Percentiles rank a stretch among this genome's conserved stretches.
Conservation (phyloP, 1,140 invertebrate genomes). For the Mylabris phalerata region DNA sequence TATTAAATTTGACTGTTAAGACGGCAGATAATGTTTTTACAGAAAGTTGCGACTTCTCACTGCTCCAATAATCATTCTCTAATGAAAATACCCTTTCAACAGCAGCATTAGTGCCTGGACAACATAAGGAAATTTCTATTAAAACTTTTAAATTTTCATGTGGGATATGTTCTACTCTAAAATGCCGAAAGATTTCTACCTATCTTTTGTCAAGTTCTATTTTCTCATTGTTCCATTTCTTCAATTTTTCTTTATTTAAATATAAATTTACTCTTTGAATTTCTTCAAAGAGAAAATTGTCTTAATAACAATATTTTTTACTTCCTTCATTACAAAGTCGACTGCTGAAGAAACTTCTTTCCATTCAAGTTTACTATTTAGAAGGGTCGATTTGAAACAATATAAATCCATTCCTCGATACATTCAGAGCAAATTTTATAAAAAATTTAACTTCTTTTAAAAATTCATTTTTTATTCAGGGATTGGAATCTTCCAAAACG, state of each 20-base stretch:
- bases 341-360: constrained; percentile 2
- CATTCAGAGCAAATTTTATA: constrained; percentile 11
- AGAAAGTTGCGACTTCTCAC: constrained; percentile 7
- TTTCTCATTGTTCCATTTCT: constrained; percentile 18
- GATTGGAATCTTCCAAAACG: constrained; percentile 12
- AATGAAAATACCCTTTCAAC: constrained; percentile 9
- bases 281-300: constrained; percentile 16
- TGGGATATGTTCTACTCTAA: constrained; percentile 17
- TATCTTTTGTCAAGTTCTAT: constrained; percentile 13
- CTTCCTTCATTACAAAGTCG: constrained; percentile 7
- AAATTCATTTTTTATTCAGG: constrained; percentile 17
- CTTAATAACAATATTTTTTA: constrained; percentile 18
- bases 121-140: constrained; percentile 19
- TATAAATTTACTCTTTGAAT: constrained; percentile 2
- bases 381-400: constrained; percentile 9
- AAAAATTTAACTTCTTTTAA: constrained; percentile 15
- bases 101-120: constrained; percentile 5
- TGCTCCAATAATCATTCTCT: constrained; percentile 12
- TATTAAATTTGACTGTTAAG: constrained; percentile 15
- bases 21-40: constrained; percentile 12
- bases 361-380: constrained; percentile 9
- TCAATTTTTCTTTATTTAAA: constrained; percentile 6
- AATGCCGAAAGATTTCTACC: constrained; percentile 12
- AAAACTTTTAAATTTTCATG: constrained; percentile 18
- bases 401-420: constrained; percentile 14